phyloP scores from a whole-genome alignment of 1,140 invertebrate genomes.

The Drosophila lini region DNA sequence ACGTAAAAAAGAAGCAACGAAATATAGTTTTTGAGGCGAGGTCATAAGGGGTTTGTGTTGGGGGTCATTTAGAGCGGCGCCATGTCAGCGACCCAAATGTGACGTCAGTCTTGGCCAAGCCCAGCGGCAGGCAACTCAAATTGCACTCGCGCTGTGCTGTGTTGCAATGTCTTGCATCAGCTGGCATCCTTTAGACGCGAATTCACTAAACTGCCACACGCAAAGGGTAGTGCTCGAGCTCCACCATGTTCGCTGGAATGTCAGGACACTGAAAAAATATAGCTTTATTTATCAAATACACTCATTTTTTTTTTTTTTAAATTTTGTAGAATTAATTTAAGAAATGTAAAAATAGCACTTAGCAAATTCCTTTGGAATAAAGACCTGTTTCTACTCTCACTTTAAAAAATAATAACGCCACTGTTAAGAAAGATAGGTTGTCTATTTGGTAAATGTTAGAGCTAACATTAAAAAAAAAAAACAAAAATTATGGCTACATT shows the following conservation, averaged over 20 bases:
- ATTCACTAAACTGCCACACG: slow-evolving; percentile 8
- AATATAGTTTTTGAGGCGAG: slow-evolving; percentile 10
- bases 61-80: slow-evolving; percentile 24
- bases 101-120: slow-evolving; percentile 41
- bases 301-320: too few species aligned
- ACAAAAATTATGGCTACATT: too few species aligned
- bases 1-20: slow-evolving; percentile 47
- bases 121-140: slow-evolving; percentile 30
- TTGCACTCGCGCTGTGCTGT: slow-evolving; percentile 43
- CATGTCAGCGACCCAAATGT: slow-evolving; percentile 31
- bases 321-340: too few species aligned
- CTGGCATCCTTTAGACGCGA: slow-evolving; percentile 15
- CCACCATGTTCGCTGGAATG: neutral
- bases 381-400: too few species aligned
- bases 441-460: too few species aligned
- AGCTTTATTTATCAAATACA: too few species aligned
- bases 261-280: slow-evolving; percentile 2
- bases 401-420: too few species aligned
- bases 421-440: too few species aligned
- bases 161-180: slow-evolving; percentile 41
- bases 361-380: too few species aligned
- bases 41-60: slow-evolving; percentile 4
- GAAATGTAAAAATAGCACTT: too few species aligned
- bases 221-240: neutral
- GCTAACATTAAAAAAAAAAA: too few species aligned